Conservation (phyloP, 2,797 vertebrate genomes). For the Myotis findleyi region DNA sequence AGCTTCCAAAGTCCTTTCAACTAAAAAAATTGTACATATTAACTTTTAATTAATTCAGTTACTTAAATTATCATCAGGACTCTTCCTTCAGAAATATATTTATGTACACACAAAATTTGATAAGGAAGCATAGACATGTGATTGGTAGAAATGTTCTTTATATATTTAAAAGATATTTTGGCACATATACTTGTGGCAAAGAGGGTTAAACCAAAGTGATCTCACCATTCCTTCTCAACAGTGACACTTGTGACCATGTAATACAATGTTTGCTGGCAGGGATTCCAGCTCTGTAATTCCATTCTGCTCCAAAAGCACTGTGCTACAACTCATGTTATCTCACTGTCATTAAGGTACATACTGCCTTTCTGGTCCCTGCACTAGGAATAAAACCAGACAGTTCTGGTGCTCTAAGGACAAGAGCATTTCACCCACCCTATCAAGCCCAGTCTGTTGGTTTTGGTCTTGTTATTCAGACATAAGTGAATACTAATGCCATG, state of each 20-base stretch:
- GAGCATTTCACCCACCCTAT: conserved; percentile 70
- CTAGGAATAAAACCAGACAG: conserved; percentile 71
- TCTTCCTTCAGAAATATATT: conserved; percentile 23
- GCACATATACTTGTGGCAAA: background rate
- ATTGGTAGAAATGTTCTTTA: background rate
- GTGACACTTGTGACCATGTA: conserved; percentile 71
- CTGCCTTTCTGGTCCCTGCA: conserved; percentile 39
- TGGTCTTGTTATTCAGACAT: conserved; percentile 74
- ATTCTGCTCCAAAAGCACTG: conserved; percentile 67
- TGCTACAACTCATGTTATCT: conserved; percentile 68
- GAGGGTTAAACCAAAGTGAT: conserved; percentile 70
- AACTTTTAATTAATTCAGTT: conserved; percentile 32
- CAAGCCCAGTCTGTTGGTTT: conserved; percentile 78
- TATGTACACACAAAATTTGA: background rate
- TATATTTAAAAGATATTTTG: conserved; percentile 50
- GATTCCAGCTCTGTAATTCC: conserved; percentile 72
- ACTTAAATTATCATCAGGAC: conserved; percentile 22
- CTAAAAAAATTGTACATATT: background rate
- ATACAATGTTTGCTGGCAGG: conserved; percentile 75
- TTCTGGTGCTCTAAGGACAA: conserved; percentile 70
- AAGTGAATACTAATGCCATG: conserved; percentile 71
- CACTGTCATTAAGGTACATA: conserved; percentile 35
- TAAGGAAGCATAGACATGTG: background rate
- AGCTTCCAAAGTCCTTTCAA: background rate
- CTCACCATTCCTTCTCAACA: conserved; percentile 55